These are phyloP conservation scores for Nyctereutes procyonoides DNA, from an alignment of 2,113 vertebrate genomes.

Conservation along the genomic window DNA sequence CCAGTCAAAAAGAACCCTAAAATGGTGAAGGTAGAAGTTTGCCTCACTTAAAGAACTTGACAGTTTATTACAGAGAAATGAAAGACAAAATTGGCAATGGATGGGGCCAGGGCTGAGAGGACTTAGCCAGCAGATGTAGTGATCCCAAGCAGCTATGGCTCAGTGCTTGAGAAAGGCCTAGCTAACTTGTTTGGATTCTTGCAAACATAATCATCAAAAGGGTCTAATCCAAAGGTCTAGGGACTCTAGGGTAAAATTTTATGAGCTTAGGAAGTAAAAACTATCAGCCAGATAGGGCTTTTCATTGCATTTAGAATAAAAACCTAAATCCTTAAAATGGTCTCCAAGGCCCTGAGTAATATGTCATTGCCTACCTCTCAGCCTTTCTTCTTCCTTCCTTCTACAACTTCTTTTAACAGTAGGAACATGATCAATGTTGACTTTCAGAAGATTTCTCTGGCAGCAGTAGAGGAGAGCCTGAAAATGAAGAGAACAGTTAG, in stretches of 20 bases:
- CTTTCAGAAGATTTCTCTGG: slow-evolving; percentile 20
- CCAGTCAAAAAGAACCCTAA: neutral
- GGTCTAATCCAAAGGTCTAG: neutral
- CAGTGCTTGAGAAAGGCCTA: neutral
- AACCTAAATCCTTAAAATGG: slow-evolving; percentile 3
- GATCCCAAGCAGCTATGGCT: neutral
- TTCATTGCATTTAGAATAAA: slow-evolving; percentile 20
- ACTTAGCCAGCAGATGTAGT: neutral
- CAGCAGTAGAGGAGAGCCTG: neutral
- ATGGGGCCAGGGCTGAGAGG: neutral
- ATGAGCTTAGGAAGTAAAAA: slow-evolving; percentile 50
- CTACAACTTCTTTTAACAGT: neutral
- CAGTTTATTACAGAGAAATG: slow-evolving; percentile 45
- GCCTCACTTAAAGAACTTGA: neutral
- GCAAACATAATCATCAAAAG: neutral
- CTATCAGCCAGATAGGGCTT: neutral
- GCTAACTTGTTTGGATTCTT: neutral
- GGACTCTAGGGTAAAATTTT: neutral
- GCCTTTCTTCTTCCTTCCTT: neutral
- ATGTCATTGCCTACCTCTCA: neutral
- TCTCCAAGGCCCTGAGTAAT: neutral
- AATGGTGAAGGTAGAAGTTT: neutral
- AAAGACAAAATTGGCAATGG: slow-evolving; percentile 18
- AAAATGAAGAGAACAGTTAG: neutral
- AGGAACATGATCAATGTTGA: neutral